These are phyloP conservation scores for Atopsyche davidsoni DNA, from an alignment of 1,140 invertebrate genomes.

Conservation along the genomic window DNA sequence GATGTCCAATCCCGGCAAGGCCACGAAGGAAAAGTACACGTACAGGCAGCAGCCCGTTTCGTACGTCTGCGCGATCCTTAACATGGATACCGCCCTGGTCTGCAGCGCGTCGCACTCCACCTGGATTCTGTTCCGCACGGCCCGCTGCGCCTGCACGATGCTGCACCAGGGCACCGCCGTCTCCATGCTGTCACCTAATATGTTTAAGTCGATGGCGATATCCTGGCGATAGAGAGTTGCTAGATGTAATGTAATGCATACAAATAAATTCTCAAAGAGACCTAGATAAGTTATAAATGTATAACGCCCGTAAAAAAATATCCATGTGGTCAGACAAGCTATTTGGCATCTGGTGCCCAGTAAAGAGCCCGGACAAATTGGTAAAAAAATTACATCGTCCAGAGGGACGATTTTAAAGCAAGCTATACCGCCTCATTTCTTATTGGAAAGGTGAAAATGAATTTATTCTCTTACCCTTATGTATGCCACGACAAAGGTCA, in stretches of 20 bases:
- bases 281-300: not conserved
- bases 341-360: too few species aligned
- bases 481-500: slow-evolving; percentile 75
- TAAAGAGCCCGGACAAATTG: too few species aligned
- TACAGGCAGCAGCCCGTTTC: slow-evolving; percentile 72
- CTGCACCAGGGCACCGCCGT: slow-evolving; percentile 71
- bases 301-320: too few species aligned
- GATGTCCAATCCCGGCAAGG: slow-evolving; percentile 58
- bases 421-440: too few species aligned
- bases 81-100: too few species aligned
- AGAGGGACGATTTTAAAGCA: too few species aligned
- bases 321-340: too few species aligned
- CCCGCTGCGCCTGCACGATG: slow-evolving; percentile 62
- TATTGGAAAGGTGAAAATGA: not conserved
- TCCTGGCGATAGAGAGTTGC: slow-evolving; percentile 52
- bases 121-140: slow-evolving; percentile 53
- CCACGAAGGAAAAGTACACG: slow-evolving; percentile 72
- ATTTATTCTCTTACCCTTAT: slow-evolving; percentile 52
- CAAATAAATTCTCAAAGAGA: too few species aligned
- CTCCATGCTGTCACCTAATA: slow-evolving; percentile 70
- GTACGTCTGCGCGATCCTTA: slow-evolving; percentile 68
- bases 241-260: not conserved
- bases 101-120: slow-evolving; percentile 33
- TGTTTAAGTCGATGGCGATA: slow-evolving; percentile 60
- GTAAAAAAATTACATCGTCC: too few species aligned